Evolutionary conservation across 2,113 vertebrate genomes (phyloP).

Genomic region (Xenopus laevis): DNA sequence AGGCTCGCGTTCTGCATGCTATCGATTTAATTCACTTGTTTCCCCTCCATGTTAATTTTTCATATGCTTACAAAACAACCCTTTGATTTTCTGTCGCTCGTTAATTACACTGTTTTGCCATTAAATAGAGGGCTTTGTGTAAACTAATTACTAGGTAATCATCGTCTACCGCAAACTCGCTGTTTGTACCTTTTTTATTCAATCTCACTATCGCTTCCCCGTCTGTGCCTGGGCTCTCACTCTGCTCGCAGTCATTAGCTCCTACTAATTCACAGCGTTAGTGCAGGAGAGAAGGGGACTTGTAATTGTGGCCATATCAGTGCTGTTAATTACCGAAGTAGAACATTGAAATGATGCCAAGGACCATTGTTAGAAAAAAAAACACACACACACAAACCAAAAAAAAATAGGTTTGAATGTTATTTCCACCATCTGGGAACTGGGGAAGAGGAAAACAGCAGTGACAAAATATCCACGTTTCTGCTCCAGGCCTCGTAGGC

Average conservation of each 20-base stretch:
- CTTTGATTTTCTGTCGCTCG: conserved; percentile 98
- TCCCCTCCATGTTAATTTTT: conserved; percentile 90
- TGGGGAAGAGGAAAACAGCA: conserved; percentile 78
- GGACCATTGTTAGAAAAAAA: conserved; percentile 92
- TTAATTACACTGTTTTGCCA: conserved; percentile 98
- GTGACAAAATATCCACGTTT: conserved; percentile 78
- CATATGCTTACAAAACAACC: conserved; percentile 93
- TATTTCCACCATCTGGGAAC: conserved; percentile 98
- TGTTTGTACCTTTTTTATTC: conserved; percentile 89
- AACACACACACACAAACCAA: conserved; percentile 19
- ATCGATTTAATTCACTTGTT: conserved; percentile 85
- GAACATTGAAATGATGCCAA: conserved; percentile 97
- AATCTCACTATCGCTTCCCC: conserved; percentile 80
- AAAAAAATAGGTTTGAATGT: conserved; percentile 89
- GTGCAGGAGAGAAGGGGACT: conserved; percentile 80
- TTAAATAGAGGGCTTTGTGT: conserved; percentile 97
- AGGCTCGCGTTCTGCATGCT: conserved; percentile 68
- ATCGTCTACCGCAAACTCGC: conserved; percentile 87
- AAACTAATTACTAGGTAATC: conserved; percentile 99
- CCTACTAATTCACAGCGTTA: conserved; percentile 89
- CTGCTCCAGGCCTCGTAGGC: conserved; percentile 85
- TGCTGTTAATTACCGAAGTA: conserved; percentile 99
- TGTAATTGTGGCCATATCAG: conserved; percentile 96
- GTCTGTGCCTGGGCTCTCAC: conserved; percentile 67
- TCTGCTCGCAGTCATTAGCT: conserved; percentile 92